Percentiles rank a stretch among this genome's conserved stretches.
Conservation (phyloP, 2,797 vertebrate species). For the Aselliscus stoliczkanus region DNA sequence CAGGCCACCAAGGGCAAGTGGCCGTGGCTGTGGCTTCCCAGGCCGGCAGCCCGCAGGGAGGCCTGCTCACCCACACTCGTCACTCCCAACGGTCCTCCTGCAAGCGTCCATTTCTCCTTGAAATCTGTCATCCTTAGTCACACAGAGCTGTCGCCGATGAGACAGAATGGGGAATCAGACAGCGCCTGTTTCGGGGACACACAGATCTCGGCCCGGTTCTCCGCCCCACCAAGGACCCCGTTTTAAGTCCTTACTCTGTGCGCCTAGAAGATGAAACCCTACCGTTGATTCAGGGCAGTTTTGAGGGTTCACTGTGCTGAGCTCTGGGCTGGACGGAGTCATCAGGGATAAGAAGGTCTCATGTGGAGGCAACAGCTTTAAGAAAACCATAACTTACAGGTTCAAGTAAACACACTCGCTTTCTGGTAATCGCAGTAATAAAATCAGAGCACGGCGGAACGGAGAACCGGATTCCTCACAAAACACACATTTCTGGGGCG, state of each 20-base stretch:
- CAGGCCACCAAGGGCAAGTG: not conserved
- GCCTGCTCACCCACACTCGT: not conserved
- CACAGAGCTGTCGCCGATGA: not conserved
- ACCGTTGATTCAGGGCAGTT: not conserved
- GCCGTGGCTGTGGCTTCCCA: not conserved
- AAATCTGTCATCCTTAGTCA: not conserved
- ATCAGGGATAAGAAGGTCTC: not conserved
- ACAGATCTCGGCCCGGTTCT: not conserved
- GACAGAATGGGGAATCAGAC: not conserved
- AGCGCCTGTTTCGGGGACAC: not conserved
- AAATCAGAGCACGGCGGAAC: too few species aligned
- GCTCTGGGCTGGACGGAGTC: not conserved
- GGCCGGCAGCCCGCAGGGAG: too few species aligned
- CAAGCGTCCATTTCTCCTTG: not conserved
- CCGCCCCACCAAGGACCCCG: not conserved
- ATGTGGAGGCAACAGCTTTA: not conserved
- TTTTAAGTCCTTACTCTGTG: not conserved
- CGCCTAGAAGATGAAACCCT: not conserved
- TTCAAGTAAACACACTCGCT: too few species aligned
- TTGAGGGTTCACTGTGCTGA: not conserved
- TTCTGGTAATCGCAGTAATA: too few species aligned
- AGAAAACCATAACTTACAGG: too few species aligned
- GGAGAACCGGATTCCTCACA: too few species aligned
- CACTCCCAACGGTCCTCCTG: not conserved
- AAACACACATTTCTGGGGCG: too few species aligned